phyloP scores from a whole-genome alignment of 2,113 vertebrate genomes.

The Rhinoptilus africanus region DNA sequence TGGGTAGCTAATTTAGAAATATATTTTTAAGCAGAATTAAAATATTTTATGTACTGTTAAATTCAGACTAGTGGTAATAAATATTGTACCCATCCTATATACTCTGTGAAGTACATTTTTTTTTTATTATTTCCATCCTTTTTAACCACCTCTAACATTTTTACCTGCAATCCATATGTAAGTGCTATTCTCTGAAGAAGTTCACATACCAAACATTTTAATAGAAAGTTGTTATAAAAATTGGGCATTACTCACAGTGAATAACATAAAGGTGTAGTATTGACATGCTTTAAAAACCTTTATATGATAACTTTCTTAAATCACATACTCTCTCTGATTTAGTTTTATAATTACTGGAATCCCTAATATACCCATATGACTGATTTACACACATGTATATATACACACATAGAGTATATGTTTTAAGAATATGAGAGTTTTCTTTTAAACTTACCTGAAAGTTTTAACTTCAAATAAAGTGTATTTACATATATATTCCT shows the following conservation, averaged over 20 bases:
- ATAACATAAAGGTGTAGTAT: background rate
- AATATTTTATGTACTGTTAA: background rate
- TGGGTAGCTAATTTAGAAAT: background rate
- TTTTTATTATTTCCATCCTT: background rate
- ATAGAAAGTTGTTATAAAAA: background rate
- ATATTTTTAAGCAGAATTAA: background rate
- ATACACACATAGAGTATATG: background rate
- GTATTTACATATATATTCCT: background rate
- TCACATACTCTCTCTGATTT: background rate
- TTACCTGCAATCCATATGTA: background rate
- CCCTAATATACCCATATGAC: background rate
- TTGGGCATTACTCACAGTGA: accelerated
- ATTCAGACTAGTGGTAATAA: background rate
- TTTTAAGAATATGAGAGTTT: background rate
- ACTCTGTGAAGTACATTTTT: background rate
- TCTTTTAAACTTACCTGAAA: background rate
- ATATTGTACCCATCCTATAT: background rate
- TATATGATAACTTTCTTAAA: background rate
- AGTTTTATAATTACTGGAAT: background rate
- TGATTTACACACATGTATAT: background rate
- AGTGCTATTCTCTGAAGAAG: background rate
- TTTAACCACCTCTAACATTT: background rate
- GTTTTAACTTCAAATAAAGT: background rate
- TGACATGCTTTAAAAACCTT: background rate
- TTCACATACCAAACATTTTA: background rate